Percentiles rank a stretch among this genome's conserved stretches.
phyloP scores from a whole-genome alignment of 2,797 vertebrate species.

The Catharus ustulatus region DNA sequence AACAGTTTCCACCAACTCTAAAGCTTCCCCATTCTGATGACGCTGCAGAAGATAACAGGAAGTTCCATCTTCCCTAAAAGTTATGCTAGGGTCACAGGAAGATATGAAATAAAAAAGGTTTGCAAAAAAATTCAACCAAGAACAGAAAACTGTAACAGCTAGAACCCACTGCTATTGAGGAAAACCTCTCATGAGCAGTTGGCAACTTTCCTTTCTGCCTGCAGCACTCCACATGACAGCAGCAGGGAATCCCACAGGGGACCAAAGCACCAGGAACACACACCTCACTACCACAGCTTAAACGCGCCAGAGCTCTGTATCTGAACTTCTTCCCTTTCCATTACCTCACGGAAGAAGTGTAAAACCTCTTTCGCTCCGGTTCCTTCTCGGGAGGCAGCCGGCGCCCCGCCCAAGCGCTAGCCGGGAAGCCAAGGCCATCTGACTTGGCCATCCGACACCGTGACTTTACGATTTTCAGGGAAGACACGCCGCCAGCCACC shows the following conservation, averaged over 20 bases:
- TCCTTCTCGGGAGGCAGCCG: background rate
- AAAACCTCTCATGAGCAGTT: background rate
- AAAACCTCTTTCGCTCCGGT: too few relatives aligned
- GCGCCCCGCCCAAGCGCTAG: background rate
- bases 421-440: background rate
- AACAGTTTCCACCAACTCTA: background rate
- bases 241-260: background rate
- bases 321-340: rapidly evolving
- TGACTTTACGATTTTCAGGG: background rate
- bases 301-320: background rate
- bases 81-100: background rate
- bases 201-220: too few relatives aligned
- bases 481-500: background rate
- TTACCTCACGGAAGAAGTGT: background rate
- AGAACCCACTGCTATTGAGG: background rate
- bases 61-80: background rate
- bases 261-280: background rate
- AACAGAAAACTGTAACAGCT: background rate
- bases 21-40: background rate
- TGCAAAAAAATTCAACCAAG: background rate
- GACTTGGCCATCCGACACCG: background rate
- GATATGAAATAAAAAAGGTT: background rate
- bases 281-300: background rate
- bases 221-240: background rate
- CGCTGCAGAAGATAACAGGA: background rate